Conservation (phyloP, 2,113 vertebrate species). For the Mesitornis unicolor region DNA sequence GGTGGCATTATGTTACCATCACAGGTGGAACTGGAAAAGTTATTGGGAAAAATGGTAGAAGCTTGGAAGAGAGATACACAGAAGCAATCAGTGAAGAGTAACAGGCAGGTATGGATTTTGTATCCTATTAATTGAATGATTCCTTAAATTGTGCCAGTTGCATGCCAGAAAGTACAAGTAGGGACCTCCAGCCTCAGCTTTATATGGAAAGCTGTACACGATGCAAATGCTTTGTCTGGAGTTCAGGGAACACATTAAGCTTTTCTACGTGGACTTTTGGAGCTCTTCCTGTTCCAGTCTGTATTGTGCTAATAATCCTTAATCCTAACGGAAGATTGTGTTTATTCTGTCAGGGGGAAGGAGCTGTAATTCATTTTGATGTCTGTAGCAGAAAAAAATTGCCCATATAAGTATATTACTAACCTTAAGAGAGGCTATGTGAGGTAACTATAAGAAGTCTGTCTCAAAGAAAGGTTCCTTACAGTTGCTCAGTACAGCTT, state of each 20-base stretch:
- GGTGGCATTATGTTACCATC: not conserved
- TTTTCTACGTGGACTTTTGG: fast-evolving
- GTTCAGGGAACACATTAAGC: not conserved
- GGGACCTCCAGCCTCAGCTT: not conserved
- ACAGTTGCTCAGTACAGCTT: slow-evolving; percentile 15
- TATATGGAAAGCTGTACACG: not conserved
- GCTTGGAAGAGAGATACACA: not conserved
- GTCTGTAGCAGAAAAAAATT: not conserved
- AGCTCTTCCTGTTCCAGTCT: not conserved
- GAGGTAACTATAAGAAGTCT: slow-evolving; percentile 2
- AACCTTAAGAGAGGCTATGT: not conserved
- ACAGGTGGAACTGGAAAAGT: not conserved
- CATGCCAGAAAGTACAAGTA: not conserved
- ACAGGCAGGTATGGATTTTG: not conserved
- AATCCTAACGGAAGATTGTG: not conserved
- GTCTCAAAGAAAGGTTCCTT: slow-evolving; percentile 12
- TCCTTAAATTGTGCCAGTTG: not conserved
- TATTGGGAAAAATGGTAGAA: not conserved
- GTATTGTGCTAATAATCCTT: not conserved
- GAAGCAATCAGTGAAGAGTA: not conserved
- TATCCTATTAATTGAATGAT: not conserved
- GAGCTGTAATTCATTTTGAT: not conserved
- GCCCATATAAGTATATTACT: not conserved
- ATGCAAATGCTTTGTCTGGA: not conserved
- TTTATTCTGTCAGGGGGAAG: not conserved